Evolutionary conservation across 2,113 vertebrate species (phyloP).

Genomic region (Petroica traversi): DNA sequence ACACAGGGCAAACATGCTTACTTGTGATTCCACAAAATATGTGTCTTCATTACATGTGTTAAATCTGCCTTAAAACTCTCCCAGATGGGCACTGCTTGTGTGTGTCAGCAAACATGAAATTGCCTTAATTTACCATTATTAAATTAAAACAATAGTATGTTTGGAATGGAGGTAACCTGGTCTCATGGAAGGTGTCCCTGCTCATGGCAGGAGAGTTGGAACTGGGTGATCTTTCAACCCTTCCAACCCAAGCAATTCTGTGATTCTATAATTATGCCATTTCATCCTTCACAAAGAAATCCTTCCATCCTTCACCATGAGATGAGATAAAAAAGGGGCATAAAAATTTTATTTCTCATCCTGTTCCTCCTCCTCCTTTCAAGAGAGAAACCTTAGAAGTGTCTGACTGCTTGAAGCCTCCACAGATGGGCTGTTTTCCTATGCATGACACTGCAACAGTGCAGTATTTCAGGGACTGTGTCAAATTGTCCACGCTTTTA

Average conservation of each 20-base stretch:
- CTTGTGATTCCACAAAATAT: neutral
- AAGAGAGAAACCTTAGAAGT: neutral
- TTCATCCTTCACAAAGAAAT: neutral
- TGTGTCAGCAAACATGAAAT: neutral
- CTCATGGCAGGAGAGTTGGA: neutral
- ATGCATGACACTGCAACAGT: neutral
- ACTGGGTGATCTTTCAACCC: neutral
- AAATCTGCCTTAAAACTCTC: neutral
- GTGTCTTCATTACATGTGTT: neutral
- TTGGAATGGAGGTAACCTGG: neutral
- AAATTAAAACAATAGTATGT: neutral
- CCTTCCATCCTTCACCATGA: neutral
- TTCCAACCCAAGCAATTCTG: neutral
- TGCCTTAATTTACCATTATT: neutral
- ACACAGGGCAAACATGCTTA: neutral
- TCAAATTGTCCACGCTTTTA: neutral
- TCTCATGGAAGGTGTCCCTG: neutral
- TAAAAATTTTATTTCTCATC: neutral
- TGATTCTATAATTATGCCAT: neutral
- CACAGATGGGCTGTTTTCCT: neutral
- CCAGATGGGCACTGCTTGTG: neutral
- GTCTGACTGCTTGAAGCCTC: neutral
- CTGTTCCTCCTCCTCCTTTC: neutral
- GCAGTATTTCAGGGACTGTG: neutral
- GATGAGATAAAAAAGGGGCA: neutral